Conservation (phyloP, 1,140 invertebrate genomes). For the Bombus superbus region DNA sequence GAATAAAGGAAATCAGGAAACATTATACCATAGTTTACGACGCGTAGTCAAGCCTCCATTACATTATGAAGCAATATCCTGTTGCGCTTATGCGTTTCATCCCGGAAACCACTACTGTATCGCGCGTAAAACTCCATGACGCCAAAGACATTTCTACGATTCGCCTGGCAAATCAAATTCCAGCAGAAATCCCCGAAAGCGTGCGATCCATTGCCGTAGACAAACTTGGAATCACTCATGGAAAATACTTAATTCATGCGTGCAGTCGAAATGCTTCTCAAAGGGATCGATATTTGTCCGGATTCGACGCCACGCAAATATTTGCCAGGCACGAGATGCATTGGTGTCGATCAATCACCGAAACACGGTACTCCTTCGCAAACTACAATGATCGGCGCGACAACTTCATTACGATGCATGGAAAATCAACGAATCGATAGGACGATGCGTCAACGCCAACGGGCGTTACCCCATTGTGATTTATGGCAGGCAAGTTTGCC, state of each 20-base stretch:
- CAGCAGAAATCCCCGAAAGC: background rate
- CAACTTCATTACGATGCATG: conserved; percentile 62
- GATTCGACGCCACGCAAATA: background rate
- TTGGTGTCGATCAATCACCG: no score
- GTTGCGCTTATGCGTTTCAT: conserved; percentile 8
- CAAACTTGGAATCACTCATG: background rate
- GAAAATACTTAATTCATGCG: background rate
- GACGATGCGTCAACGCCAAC: conserved; percentile 45
- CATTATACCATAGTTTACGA: conserved; percentile 4
- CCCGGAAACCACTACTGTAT: background rate
- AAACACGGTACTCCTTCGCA: background rate
- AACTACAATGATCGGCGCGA: conserved; percentile 16
- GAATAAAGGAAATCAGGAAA: background rate
- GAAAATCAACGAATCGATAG: conserved; percentile 62
- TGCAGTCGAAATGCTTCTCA: background rate
- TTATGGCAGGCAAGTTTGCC: conserved; percentile 41
- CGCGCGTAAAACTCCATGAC: background rate
- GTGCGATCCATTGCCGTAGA: background rate
- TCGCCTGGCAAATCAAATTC: background rate
- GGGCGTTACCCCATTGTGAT: conserved; percentile 49
- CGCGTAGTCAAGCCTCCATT: background rate
- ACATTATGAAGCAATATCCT: conserved; percentile 5
- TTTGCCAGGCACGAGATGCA: background rate
- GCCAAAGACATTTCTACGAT: background rate
- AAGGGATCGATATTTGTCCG: background rate